These are phyloP conservation scores for Galeopterus variegatus DNA, from an alignment of 2,113 vertebrate species.

Conservation along the genomic window DNA sequence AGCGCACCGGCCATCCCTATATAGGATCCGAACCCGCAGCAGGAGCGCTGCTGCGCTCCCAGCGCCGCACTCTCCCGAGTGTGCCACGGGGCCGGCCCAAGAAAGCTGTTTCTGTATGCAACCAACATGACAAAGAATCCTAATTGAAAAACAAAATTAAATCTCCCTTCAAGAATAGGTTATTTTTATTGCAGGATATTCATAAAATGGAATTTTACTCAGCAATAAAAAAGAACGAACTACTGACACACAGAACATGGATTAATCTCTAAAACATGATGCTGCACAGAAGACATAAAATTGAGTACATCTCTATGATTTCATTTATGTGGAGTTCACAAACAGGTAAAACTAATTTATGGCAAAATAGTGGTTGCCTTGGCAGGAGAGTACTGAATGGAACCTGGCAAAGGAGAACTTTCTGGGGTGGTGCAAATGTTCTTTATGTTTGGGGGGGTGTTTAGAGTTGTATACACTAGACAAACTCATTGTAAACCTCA, in stretches of 20 bases:
- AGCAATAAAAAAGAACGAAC: slow-evolving; percentile 9
- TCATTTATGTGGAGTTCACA: not conserved
- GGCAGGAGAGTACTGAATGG: not conserved
- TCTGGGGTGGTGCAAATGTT: not conserved
- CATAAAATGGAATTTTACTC: not conserved
- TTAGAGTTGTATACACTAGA: not conserved
- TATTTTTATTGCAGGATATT: not conserved
- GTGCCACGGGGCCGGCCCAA: too few species aligned
- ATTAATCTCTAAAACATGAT: not conserved
- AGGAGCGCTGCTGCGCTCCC: too few species aligned
- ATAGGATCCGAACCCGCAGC: too few species aligned
- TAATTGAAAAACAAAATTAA: slow-evolving; percentile 12
- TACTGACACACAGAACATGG: not conserved
- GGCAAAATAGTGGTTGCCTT: not conserved
- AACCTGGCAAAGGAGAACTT: not conserved
- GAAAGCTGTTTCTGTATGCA: not conserved
- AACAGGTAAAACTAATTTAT: not conserved
- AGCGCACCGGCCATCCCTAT: too few species aligned
- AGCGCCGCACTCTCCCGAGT: too few species aligned
- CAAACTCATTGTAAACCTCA: not conserved
- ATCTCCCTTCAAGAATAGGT: not conserved
- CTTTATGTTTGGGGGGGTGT: not conserved
- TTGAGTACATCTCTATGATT: not conserved
- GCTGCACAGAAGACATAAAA: not conserved
- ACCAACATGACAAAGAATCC: not conserved